Evolutionary conservation across 2,797 vertebrate species (phyloP).

Genomic region (Sebastes matsubarae): DNA sequence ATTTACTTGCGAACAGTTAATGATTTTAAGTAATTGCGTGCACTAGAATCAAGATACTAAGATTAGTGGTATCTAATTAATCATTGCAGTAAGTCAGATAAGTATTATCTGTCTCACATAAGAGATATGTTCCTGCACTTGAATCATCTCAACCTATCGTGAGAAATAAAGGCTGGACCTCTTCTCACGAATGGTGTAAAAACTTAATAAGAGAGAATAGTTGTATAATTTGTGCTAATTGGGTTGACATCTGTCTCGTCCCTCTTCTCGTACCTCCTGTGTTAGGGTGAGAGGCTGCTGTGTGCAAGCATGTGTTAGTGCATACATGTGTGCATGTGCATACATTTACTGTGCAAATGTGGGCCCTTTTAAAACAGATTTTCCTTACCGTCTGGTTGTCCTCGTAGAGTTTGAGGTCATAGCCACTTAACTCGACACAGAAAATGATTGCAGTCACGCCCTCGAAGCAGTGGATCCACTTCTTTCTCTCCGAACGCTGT

Average conservation of each 20-base stretch:
- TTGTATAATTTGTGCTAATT: not conserved
- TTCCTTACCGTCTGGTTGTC: constrained; percentile 98
- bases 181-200: not conserved
- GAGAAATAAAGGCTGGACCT: not conserved
- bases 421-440: constrained; percentile 99
- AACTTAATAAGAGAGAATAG: not conserved
- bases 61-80: not conserved
- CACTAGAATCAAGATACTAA: not conserved
- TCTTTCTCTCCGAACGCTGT: constrained; percentile 97
- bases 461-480: constrained; percentile 99
- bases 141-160: not conserved
- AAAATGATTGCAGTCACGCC: constrained; percentile 99
- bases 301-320: not conserved
- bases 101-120: not conserved
- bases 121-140: not conserved
- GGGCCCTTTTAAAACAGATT: not conserved
- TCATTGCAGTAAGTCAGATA: not conserved
- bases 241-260: not conserved
- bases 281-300: not conserved
- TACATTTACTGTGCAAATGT: not conserved
- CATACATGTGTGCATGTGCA: not conserved
- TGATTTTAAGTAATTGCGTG: not conserved
- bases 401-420: constrained; percentile 98
- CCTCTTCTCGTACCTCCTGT: not conserved
- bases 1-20: not conserved